Base-by-base conservation (phyloP, 2,113 vertebrate species). In the Eptesicus fuscus region DNA sequence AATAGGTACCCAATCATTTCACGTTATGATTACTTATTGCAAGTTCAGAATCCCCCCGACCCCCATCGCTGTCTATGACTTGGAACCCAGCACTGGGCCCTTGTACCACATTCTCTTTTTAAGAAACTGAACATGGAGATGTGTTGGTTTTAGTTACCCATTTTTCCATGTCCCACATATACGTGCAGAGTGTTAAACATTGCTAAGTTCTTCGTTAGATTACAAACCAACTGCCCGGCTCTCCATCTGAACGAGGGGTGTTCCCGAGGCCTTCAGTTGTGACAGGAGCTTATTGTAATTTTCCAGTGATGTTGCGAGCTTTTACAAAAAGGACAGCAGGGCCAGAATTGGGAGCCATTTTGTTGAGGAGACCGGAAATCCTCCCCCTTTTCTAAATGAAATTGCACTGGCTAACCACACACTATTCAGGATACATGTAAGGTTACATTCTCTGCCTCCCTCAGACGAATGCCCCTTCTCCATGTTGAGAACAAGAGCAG, bases 391-490 rank as follows among this genome's bases (percentile, higher is more conserved):
- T 77, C 88, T 85, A 95, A 70, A n/a, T 78, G 23, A 51, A 67
- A 65, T 79, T 61, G 61, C 47, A 35, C 40, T 13, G 9, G 88
- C 59, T 47, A n/a, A 12, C 3, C 32, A 30, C 71, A 30, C 35
- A 83, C 63, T 13, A 82, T 90, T 96, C 96, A 87, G 69, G 77
- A 28, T 28, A 17, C 74, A 90, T 44, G 42, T 73, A 88, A 61
- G 67, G 22, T 61, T 88, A 40, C 35, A 8, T 95, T 1, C 97
- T 93, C 90, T 95, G 40, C 85, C 92, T 95, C 83, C 95, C 63
- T 18, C n/a, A 95, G 88, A 87, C 70, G 85, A 94, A 90, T 16
- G 16, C 84, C 91, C 63, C 85, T 69, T 83, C n/a, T 94, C 88
- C 25, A 32, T 25, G 30, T 10, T 77, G 77, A 97, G 86, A 95